Evolutionary conservation across 1,140 invertebrate species (phyloP), one percentile per base, ranked within the genome.

Genomic region (Neodiprion pinetum): DNA sequence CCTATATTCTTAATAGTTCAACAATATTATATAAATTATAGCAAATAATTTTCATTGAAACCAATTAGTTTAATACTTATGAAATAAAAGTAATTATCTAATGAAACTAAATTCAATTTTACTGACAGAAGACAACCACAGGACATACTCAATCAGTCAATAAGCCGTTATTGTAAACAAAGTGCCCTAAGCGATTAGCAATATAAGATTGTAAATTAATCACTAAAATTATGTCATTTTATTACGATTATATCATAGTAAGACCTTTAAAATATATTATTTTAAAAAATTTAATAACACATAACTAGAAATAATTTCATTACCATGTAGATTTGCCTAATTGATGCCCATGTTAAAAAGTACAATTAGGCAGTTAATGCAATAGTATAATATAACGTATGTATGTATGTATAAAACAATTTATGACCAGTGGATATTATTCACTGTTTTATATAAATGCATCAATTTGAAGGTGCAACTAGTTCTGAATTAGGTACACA

Each of bases 211-310:
- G 28, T 40, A 40, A 40, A 2, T 17, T 61, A 14, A 61, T 7
- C n/a, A 17, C 53, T 61, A 61, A 61, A 61, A 61, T 61, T 7
- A 61, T 61, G 53, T 61, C 53, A 61, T 61, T 61, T 61, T 61
- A 61, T 61, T 61, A 61, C n/a, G 11, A 17, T 61, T 61, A 14
- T 61, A 61, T 14, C n/a, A 5, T 61, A 14, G n/a, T 61, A 61
- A 61, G 53, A 61, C 53, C 53, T 61, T 5, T 61, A 17, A 61
- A 61, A 61, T 61, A 61, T 61, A 61, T 61, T 17, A 61, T 61
- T 61, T 61, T 14, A 3, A 3, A 3, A 40, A 40, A 40, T 40
- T 40, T 40, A 40, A 40, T 3, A 40, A 40, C 28, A 40, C 28
- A 40, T 40, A 40, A 40, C 28, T 40, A 40, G 5, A 40, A 40